Evolutionary conservation across 2,113 vertebrate species (phyloP).

Genomic region (Pelecanus crispus): DNA sequence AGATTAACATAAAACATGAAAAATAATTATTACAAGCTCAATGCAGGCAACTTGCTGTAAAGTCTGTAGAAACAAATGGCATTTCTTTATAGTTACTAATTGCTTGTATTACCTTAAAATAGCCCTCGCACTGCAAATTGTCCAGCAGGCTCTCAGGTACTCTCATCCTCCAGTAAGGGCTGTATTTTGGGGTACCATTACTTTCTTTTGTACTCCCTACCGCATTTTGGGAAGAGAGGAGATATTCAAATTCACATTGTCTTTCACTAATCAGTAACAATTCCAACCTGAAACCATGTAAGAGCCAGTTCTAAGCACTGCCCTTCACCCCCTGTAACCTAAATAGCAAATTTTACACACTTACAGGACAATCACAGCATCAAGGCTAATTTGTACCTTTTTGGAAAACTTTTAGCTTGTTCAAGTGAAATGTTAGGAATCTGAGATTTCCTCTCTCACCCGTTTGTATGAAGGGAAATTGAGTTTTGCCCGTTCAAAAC

Average conservation of each 20-base stretch:
- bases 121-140: rapidly evolving
- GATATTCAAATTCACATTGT: background rate
- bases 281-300: rapidly evolving
- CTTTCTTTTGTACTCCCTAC: background rate
- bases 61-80: background rate
- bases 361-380: background rate
- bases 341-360: background rate
- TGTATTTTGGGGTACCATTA: background rate
- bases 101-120: background rate
- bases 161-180: background rate
- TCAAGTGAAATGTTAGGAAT: background rate
- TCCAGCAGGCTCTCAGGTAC: background rate
- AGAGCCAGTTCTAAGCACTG: background rate
- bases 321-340: background rate
- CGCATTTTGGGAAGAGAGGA: background rate
- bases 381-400: background rate
- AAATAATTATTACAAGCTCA: background rate
- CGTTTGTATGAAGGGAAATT: background rate
- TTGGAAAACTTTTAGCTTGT: background rate
- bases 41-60: background rate
- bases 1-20: background rate
- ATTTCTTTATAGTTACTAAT: background rate
- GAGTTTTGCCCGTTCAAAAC: background rate
- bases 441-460: background rate
- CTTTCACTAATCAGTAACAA: background rate